phyloP scores from a whole-genome alignment of 2,113 vertebrate genomes.

The Psettodes erumei region DNA sequence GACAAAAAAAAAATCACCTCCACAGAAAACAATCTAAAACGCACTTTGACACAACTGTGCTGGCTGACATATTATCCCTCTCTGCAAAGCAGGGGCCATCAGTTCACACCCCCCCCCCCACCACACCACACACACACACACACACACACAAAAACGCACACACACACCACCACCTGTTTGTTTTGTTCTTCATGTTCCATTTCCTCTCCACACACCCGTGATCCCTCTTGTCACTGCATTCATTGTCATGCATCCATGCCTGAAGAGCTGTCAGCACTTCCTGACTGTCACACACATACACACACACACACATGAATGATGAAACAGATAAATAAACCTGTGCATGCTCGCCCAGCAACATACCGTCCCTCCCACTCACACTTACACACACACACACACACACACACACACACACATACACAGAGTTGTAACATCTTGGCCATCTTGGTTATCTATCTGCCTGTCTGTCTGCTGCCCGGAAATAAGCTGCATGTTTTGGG shows the following conservation, averaged over 20 bases:
- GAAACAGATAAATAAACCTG: conserved; percentile 50
- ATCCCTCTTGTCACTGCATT: conserved; percentile 68
- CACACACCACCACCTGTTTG: conserved; percentile 58
- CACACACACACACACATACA: too few relatives aligned
- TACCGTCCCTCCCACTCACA: conserved; percentile 4
- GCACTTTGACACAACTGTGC: conserved; percentile 40
- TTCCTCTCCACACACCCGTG: conserved; percentile 64
- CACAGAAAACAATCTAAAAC: conserved; percentile 42
- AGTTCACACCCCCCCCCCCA: conserved; percentile 13
- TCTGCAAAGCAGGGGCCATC: conserved; percentile 40
- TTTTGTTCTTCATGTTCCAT: conserved; percentile 80
- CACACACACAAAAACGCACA: neutral
- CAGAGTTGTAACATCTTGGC: conserved; percentile 15
- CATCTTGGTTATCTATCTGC: conserved; percentile 48
- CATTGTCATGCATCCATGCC: conserved; percentile 61
- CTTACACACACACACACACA: too few relatives aligned
- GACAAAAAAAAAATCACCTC: neutral
- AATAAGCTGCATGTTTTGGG: conserved; percentile 28
- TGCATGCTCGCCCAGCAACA: conserved; percentile 11
- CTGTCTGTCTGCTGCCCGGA: conserved; percentile 37
- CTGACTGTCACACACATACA: conserved; percentile 31
- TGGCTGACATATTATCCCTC: conserved; percentile 65
- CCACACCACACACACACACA: neutral
- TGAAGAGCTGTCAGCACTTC: conserved; percentile 59
- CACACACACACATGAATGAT: conserved; percentile 25